Evolutionary conservation across 2,888 invertebrate species (phyloP).

Genomic region (Catocala nupta): DNA sequence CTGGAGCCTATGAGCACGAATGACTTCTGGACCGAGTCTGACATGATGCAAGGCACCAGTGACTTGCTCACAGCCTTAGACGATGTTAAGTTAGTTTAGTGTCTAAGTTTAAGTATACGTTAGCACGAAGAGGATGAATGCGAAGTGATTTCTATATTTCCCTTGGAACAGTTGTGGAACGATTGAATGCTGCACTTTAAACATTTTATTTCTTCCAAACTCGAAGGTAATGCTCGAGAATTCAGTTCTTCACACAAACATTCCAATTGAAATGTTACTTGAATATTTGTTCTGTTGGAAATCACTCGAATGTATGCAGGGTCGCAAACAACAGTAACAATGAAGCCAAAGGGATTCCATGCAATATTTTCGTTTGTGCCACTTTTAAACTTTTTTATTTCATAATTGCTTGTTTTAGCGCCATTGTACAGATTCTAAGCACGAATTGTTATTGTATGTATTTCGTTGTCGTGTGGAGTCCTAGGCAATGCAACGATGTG

Average conservation of each 20-base stretch:
- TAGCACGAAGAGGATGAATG: conserved; percentile 33
- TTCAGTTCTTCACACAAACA: conserved; percentile 44
- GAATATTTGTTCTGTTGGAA: conserved; percentile 59
- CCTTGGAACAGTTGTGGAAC: conserved; percentile 46
- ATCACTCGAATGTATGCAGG: conserved; percentile 76
- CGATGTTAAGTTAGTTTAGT: conserved; percentile 76
- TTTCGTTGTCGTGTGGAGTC: conserved; percentile 58
- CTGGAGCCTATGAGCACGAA: conserved; percentile 67
- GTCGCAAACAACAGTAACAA: conserved; percentile 61
- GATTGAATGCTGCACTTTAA: conserved; percentile 44
- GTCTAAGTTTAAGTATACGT: conserved; percentile 16
- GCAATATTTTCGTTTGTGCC: conserved; percentile 52
- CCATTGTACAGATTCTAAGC: conserved; percentile 14
- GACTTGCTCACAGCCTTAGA: conserved; percentile 78
- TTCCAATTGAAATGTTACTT: conserved; percentile 56
- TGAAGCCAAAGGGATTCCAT: conserved; percentile 68
- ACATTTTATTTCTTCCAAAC: conserved; percentile 9
- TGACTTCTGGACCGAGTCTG: conserved; percentile 77
- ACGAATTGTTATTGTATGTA: conserved; percentile 23
- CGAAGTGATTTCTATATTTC: conserved; percentile 64
- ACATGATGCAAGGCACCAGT: conserved; percentile 73
- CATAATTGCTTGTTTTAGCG: conserved; percentile 11
- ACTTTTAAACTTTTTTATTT: conserved; percentile 23
- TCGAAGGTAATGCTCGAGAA: conserved; percentile 4
- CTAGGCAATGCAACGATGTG: conserved; percentile 66